Conservation (phyloP, 2,113 vertebrate species). For the Talpa occidentalis region DNA sequence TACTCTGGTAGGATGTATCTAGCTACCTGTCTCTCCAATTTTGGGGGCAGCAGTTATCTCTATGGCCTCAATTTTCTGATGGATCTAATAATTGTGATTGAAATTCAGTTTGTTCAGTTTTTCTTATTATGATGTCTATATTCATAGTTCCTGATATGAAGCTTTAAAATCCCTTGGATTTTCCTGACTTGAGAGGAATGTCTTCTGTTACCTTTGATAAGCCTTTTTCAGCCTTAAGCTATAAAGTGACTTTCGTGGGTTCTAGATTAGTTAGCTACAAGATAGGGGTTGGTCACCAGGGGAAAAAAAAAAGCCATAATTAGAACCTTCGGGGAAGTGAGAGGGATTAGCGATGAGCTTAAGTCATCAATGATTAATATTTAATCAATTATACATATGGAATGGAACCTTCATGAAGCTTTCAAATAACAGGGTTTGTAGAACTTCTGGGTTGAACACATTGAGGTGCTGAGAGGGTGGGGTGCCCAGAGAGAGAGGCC, state of each 20-base stretch:
- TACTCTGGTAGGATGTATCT: neutral
- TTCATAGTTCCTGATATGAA: neutral
- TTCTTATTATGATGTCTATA: neutral
- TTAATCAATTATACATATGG: neutral
- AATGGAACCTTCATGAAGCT: neutral
- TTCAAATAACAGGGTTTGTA: neutral
- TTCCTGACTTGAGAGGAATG: neutral
- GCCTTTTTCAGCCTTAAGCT: neutral
- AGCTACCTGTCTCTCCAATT: neutral
- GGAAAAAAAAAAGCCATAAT: neutral
- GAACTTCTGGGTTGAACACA: neutral
- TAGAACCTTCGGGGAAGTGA: neutral
- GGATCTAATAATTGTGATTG: neutral
- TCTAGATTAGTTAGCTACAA: neutral
- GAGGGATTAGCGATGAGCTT: neutral
- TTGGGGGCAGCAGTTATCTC: neutral
- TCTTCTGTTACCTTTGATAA: neutral
- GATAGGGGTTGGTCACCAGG: neutral
- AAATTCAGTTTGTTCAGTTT: neutral
- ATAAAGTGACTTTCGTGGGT: neutral
- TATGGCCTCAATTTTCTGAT: neutral
- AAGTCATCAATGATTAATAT: neutral
- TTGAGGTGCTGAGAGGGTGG: neutral
- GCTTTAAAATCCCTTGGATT: neutral
- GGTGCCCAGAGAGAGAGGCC: neutral